Evolutionary conservation across 2,888 invertebrate species (phyloP), one percentile per base, ranked within the genome.

Genomic region (Cotesia congregata): DNA sequence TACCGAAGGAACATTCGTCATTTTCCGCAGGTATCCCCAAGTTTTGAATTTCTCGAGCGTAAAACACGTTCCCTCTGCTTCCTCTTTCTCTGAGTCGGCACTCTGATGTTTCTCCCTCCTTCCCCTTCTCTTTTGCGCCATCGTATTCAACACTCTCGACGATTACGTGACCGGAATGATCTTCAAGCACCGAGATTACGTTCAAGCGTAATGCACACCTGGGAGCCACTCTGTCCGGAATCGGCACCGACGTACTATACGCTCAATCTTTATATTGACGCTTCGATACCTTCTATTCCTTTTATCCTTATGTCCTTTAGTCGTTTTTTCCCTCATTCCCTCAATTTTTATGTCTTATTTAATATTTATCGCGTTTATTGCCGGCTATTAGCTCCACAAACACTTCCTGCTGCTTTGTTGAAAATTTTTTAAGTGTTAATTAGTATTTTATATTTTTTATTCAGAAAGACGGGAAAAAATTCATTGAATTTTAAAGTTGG

Each of bases 101-200:
- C 62, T 17, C 72, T 39, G 12, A 50, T 50, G 50, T 12, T 50
- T 64, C 62, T 59, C 50, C 60, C 30, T 38, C 7, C 30, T 64
- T 39, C 38, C 50, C 60, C 30, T 38, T 3, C 30, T 4, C 30
- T 65, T 7, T 30, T 65, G 30, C 30, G 20, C 39, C 77, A 73
- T 72, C 74, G 80, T 84, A 82, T 82, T 82, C 82, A 80, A 80
- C 80, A 82, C 81, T 82, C 82, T 82, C 80, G 74, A 78, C 79
- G 60, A 50, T 73, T 83, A 84, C 84, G 84, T 83, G 83, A 81
- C 79, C 69, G 74, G 83, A 83, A 83, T 84, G 77, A 76, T 70
- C 67, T 77, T 70, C 68, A 74, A 71, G 67, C 74, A 74, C 75
- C 79, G 67, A 76, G 70, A 80, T 80, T 80, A 80, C 79, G 77